Evolutionary conservation across 2,888 invertebrate genomes (phyloP), one percentile per base, ranked within the genome.

Genomic region (Microdon myrmicae): DNA sequence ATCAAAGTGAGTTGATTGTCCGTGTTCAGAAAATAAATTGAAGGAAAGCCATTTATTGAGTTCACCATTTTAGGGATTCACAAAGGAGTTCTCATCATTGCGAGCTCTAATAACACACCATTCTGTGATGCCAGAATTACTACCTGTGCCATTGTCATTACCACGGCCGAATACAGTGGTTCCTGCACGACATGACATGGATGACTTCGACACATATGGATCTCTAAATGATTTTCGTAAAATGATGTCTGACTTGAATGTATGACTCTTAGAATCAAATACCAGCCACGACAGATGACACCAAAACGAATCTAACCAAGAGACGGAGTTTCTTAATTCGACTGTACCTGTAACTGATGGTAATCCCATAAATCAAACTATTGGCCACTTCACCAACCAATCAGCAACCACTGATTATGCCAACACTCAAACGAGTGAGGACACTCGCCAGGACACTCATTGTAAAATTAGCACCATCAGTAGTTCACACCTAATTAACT

Each of bases 111-210:
- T 97, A 79, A 95, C 94, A 56, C 97, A 97, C 82, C 96, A 97
- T 82, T 95, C 96, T 69, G 96, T 97, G 70, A 96, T 97, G 96
- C 94, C 94, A 32, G 96, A 97, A 82, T 85, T 96, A 74, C 84
- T 97, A 74, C 97, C 97, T 1, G 95, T 95, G 77, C 93, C 96
- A 29, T 84, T 97, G 71, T 89, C 90, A 0, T 82, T 94, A 68
- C 88, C 90, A 73, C 83, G 89, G 39, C 89, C 80, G 14, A 72
- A 69, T 38, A 68, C 71, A 19, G 54, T 60, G 29, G 43, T 69
- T 31, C 69, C 69, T 38, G 68, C 68, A 23, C 47, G 67, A 32
- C 70, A 84, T 71, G 87, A 87, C 75, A 86, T 88, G 71, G 89
- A 87, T 28, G 88, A 89, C 75, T 88, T 89, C 67, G 88, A 89